A percentile compares a stretch with the other conserved stretches of the same genome.
Evolutionary conservation across 2,113 vertebrate genomes (phyloP).

Genomic region (Oreochromis tanganicae): DNA sequence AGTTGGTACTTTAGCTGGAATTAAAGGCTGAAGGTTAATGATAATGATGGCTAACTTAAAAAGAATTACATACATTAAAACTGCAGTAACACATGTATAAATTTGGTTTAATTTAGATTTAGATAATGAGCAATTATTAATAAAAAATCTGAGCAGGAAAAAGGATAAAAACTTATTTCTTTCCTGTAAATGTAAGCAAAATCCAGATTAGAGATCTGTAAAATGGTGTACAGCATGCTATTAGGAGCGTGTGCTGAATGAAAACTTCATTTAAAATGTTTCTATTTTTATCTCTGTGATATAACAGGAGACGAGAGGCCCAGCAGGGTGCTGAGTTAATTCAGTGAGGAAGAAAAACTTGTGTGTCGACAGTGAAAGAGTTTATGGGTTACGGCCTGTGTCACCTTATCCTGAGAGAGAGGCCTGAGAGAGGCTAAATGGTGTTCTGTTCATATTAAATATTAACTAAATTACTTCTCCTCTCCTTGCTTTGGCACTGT

Average conservation of each 20-base stretch:
- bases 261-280: conserved; percentile 14
- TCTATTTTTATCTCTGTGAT: conserved; percentile 27
- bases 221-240: background rate
- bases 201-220: background rate
- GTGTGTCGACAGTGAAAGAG: background rate
- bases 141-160: background rate
- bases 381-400: background rate
- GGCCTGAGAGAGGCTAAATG: conserved; percentile 24
- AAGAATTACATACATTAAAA: background rate
- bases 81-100: background rate
- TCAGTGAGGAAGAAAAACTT: conserved; percentile 12
- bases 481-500: background rate
- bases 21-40: background rate
- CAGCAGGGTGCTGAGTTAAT: background rate
- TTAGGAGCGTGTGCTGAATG: background rate
- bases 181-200: background rate
- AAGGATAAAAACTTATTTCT: background rate
- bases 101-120: background rate
- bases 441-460: conserved; percentile 40
- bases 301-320: background rate
- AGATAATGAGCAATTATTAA: background rate
- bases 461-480: conserved; percentile 45
- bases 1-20: background rate
- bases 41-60: background rate
- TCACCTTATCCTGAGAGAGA: background rate